phyloP scores from a whole-genome alignment of 1,140 invertebrate genomes.

The Calosoma granatense region DNA sequence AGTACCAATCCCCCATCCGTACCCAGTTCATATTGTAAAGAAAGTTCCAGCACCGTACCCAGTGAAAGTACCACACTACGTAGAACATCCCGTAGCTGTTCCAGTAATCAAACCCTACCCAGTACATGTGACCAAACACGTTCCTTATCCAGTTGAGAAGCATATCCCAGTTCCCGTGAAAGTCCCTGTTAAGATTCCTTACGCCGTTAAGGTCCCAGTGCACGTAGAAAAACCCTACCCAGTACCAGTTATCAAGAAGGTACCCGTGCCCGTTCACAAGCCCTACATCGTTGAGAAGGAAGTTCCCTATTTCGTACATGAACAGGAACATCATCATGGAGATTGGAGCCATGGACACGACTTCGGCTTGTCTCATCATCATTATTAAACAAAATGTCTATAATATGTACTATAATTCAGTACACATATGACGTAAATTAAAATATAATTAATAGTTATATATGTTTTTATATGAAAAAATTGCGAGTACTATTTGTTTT shows the following conservation, averaged over 20 bases:
- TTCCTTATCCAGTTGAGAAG: conserved; percentile 44
- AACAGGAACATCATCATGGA: conserved; percentile 10
- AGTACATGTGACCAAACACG: conserved; percentile 39
- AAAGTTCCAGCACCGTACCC: conserved; percentile 20
- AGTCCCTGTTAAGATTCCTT: background rate
- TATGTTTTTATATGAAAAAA: background rate
- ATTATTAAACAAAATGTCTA: too few relatives aligned
- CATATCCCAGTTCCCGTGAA: conserved; percentile 33
- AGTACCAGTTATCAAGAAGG: conserved; percentile 20
- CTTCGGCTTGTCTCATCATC: conserved; percentile 6
- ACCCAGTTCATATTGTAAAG: conserved; percentile 21
- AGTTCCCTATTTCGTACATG: conserved; percentile 29
- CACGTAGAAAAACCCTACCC: conserved; percentile 28
- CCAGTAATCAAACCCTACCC: conserved; percentile 34
- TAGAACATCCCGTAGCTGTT: conserved; percentile 26
- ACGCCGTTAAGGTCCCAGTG: conserved; percentile 30
- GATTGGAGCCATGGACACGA: conserved; percentile 10
- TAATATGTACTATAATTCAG: too few relatives aligned
- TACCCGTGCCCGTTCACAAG: conserved; percentile 36
- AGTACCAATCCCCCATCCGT: conserved; percentile 22
- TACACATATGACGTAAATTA: too few relatives aligned
- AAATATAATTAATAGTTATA: background rate
- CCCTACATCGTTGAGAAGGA: conserved; percentile 40
- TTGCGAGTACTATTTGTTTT: background rate
- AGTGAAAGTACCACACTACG: conserved; percentile 34